These are phyloP conservation scores for Telenomus remus DNA, from an alignment of 1,140 invertebrate species.

Conservation along the genomic window DNA sequence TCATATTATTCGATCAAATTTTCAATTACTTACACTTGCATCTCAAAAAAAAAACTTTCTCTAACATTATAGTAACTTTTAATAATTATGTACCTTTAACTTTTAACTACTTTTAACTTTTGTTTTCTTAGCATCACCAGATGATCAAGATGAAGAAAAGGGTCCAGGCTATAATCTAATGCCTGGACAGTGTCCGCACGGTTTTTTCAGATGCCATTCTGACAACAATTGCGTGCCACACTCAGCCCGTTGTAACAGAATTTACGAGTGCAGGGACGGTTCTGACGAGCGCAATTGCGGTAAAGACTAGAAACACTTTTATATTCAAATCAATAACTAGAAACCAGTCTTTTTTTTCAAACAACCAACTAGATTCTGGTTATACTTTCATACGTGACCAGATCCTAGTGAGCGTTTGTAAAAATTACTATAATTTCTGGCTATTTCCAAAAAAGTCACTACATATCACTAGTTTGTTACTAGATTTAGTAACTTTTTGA, in stretches of 20 bases:
- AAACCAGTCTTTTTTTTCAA: too few relatives aligned
- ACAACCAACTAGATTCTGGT: too few relatives aligned
- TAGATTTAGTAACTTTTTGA: neutral
- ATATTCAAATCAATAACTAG: too few relatives aligned
- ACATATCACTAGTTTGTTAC: too few relatives aligned
- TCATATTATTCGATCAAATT: neutral
- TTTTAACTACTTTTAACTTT: too few relatives aligned
- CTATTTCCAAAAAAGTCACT: conserved; percentile 1
- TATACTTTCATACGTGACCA: too few relatives aligned
- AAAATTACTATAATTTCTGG: too few relatives aligned
- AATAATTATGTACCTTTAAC: too few relatives aligned
- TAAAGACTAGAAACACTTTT: conserved; percentile 62
- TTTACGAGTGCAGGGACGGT: conserved; percentile 81
- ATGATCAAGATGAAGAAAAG: conserved; percentile 1
- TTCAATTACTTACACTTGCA: too few relatives aligned
- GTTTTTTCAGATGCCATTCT: conserved; percentile 75
- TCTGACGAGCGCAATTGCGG: conserved; percentile 86
- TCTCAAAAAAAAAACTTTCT: too few relatives aligned
- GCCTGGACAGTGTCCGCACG: conserved; percentile 68
- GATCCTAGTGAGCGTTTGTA: too few relatives aligned
- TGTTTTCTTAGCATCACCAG: neutral
- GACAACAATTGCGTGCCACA: conserved; percentile 75
- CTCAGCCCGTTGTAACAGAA: conserved; percentile 79
- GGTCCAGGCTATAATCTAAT: conserved; percentile 48
- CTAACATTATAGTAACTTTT: too few relatives aligned